Evolutionary conservation across 2,888 invertebrate genomes (phyloP).

Genomic region (Dermolepida albohirtum): DNA sequence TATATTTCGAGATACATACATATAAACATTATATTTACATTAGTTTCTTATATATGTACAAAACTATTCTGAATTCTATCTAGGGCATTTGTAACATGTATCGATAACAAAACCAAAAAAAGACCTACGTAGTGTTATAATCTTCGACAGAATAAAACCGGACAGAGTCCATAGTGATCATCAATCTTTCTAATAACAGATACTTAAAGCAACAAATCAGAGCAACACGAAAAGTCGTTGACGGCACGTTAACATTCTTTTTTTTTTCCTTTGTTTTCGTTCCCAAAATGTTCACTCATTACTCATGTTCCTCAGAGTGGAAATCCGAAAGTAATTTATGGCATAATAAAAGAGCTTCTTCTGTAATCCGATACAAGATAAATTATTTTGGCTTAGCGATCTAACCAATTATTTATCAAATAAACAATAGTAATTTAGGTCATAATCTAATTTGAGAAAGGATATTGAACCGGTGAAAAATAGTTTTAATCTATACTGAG

Average conservation of each 20-base stretch:
- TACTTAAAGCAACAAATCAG: constrained; percentile 22
- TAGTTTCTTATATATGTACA: too few species aligned
- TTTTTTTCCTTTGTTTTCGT: constrained; percentile 26
- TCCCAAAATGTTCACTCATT: constrained; percentile 19
- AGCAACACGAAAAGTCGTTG: constrained; percentile 15
- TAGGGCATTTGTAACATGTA: too few species aligned
- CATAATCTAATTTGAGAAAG: too few species aligned
- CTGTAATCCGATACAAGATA: constrained; percentile 21
- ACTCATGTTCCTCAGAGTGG: constrained; percentile 17
- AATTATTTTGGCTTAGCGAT: constrained; percentile 1
- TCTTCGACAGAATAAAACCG: constrained; percentile 5
- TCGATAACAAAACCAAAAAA: too few species aligned
- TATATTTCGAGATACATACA: too few species aligned
- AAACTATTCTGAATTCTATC: too few species aligned
- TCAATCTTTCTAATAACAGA: constrained; percentile 22
- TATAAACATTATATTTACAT: too few species aligned
- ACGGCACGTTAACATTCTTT: constrained; percentile 13
- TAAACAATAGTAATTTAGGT: too few species aligned
- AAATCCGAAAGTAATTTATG: constrained; percentile 27
- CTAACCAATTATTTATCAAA: too few species aligned
- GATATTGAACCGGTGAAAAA: too few species aligned
- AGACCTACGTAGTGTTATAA: not conserved
- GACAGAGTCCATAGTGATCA: constrained; percentile 6
- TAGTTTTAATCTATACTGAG: too few species aligned
- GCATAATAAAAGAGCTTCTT: constrained; percentile 28